Percentiles rank a stretch among this genome's conserved stretches.
These are phyloP conservation scores for Colaptes auratus DNA, from an alignment of 2,113 vertebrate genomes.

Conservation along the genomic window DNA sequence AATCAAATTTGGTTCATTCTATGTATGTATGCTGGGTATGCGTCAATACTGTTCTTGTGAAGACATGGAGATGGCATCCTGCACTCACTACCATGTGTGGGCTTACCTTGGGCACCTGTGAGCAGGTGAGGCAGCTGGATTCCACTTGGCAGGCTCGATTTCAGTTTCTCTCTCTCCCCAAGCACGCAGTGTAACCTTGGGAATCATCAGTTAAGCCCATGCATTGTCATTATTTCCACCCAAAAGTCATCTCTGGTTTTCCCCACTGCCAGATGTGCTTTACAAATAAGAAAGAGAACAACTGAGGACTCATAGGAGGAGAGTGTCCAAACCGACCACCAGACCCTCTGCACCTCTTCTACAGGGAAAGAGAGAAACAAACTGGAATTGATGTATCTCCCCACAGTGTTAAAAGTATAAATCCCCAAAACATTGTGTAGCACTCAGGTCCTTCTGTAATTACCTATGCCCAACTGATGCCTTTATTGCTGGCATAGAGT, in stretches of 20 bases:
- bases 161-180: background rate
- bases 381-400: background rate
- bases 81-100: fast-evolving
- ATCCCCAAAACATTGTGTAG: background rate
- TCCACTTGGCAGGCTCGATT: background rate
- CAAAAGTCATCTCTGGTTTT: background rate
- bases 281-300: background rate
- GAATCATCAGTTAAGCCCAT: background rate
- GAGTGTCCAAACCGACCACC: background rate
- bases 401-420: background rate
- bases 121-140: background rate
- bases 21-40: fast-evolving
- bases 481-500: background rate
- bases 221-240: background rate
- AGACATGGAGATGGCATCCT: fast-evolving
- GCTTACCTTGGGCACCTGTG: fast-evolving
- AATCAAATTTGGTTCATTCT: background rate
- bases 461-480: background rate
- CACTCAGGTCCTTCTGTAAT: background rate
- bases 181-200: background rate
- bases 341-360: background rate
- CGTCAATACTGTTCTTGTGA: fast-evolving
- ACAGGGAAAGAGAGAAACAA: background rate
- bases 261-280: background rate
- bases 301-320: background rate